Evolutionary conservation across 1,140 invertebrate species (phyloP), one percentile per base, ranked within the genome.

Genomic region (Tetragnatha versicolor): DNA sequence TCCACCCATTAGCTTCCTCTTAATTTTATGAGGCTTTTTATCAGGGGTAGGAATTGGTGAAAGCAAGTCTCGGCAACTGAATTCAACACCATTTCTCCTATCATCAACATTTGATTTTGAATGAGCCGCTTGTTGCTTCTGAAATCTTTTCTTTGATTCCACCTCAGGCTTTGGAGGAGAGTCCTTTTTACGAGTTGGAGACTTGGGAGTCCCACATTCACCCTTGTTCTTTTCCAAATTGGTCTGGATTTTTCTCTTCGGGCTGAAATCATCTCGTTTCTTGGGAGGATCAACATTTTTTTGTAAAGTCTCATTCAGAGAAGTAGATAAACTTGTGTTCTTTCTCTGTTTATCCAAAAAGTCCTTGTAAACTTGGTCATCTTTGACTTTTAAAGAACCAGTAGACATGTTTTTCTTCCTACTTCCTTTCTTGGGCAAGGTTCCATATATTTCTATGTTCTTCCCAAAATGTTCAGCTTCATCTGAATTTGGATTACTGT

Each of bases 21-120:
- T 87, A 53, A 96, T 94, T 86, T 95, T 95, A 83, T 96, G 94
- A 84, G 96, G 94, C 81, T 96, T 96, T 83, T 95, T 95, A n/a
- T 91, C 91, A 60, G 63, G 65, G n/a, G 65, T 14, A n/a, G 49
- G 42, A 31, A 79, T 47, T 4, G 76, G 76, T 33, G 76, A 79
- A 5, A 79, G 35, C 5, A 79, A 20, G 37, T 79, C 76, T 69
- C 45, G 68, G 29, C 25, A 69, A 29, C 27, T 58, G 7, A 69
- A 33, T 22, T 79, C 76, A 14, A 39, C 12, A 27, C 7, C 22
- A 65, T n/a, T 53, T 7, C 37, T 51, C 9, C 29, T 33, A 22
- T 55, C 61, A 66, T 14, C n/a, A 31, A 17, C 17, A 33, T n/a
- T 27, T 35, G 60, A 60, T 27, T 76, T 42, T 9, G 55, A 49